Percentiles rank a stretch among this genome's conserved stretches.
phyloP scores from a whole-genome alignment of 2,888 invertebrate species.

The Mylabris sibirica region DNA sequence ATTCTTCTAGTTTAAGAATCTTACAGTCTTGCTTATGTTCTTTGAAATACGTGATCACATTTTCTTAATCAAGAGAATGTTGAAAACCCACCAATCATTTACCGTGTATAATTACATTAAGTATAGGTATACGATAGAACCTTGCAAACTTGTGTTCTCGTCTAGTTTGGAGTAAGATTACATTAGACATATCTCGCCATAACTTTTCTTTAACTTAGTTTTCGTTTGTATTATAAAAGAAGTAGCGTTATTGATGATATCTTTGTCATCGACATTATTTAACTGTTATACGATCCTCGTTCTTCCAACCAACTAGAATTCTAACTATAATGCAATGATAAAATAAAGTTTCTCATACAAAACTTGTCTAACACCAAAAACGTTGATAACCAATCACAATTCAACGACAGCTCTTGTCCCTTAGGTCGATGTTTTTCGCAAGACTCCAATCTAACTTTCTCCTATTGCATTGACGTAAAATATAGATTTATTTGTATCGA shows the following conservation, averaged over 20 bases:
- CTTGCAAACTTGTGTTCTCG: conserved; percentile 22
- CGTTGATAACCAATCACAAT: conserved; percentile 43
- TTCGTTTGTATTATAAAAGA: conserved; percentile 1
- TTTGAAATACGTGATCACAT: background rate
- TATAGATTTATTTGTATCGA: conserved; percentile 23
- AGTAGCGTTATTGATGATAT: background rate
- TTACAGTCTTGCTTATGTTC: no score
- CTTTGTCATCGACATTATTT: background rate
- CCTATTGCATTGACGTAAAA: conserved; percentile 21
- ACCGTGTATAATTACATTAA: conserved; percentile 26
- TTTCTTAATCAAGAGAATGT: conserved; percentile 8
- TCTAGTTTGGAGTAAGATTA: conserved; percentile 15
- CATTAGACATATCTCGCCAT: conserved; percentile 21
- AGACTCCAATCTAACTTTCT: conserved; percentile 34
- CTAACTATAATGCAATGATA: conserved; percentile 27
- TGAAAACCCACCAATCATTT: conserved; percentile 20
- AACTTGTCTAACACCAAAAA: conserved; percentile 26
- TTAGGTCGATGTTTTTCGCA: conserved; percentile 24
- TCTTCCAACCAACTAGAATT: background rate
- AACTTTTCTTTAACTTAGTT: conserved; percentile 27
- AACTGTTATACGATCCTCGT: conserved; percentile 7
- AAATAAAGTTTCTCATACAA: conserved; percentile 37
- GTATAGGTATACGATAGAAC: conserved; percentile 12
- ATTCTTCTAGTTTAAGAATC: background rate
- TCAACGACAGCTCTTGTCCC: conserved; percentile 36